phyloP scores from a whole-genome alignment of 1,140 invertebrate species.

The Drosophila equinoxialis region DNA sequence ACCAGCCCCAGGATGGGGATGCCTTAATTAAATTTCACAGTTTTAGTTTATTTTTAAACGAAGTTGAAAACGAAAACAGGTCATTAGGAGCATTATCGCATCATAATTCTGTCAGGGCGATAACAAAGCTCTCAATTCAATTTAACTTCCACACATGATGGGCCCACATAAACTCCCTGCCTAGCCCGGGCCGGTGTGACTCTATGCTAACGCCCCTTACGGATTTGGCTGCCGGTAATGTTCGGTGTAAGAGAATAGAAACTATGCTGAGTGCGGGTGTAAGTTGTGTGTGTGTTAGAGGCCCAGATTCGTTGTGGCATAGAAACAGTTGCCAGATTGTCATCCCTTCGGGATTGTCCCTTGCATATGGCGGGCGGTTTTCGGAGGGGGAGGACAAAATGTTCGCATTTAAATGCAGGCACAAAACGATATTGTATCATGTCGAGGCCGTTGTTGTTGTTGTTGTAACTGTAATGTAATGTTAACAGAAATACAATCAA shows the following conservation, averaged over 20 bases:
- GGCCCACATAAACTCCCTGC: not conserved
- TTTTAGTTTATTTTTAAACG: slow-evolving; percentile 67
- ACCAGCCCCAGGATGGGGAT: not conserved
- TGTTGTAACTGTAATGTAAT: slow-evolving; percentile 42
- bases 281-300: slow-evolving; percentile 6
- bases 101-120: slow-evolving; percentile 72
- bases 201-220: slow-evolving; percentile 9
- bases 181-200: slow-evolving; percentile 1
- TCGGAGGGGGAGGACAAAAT: not conserved
- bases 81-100: slow-evolving; percentile 74
- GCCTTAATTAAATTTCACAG: slow-evolving; percentile 66
- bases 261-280: slow-evolving; percentile 13
- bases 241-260: slow-evolving; percentile 38
- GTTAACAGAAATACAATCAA: slow-evolving; percentile 50
- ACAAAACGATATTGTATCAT: slow-evolving; percentile 51
- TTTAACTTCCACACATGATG: slow-evolving; percentile 48
- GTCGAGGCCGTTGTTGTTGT: slow-evolving; percentile 31
- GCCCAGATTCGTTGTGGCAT: slow-evolving; percentile 52
- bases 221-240: slow-evolving; percentile 48
- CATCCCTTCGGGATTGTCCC: slow-evolving; percentile 45
- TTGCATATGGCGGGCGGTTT: not conserved
- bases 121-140: slow-evolving; percentile 67
- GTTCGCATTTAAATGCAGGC: slow-evolving; percentile 44
- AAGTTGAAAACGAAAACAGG: slow-evolving; percentile 70
- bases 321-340: slow-evolving; percentile 53